Conservation (phyloP, 2,113 vertebrate species). For the Genyomyrus donnyi region DNA sequence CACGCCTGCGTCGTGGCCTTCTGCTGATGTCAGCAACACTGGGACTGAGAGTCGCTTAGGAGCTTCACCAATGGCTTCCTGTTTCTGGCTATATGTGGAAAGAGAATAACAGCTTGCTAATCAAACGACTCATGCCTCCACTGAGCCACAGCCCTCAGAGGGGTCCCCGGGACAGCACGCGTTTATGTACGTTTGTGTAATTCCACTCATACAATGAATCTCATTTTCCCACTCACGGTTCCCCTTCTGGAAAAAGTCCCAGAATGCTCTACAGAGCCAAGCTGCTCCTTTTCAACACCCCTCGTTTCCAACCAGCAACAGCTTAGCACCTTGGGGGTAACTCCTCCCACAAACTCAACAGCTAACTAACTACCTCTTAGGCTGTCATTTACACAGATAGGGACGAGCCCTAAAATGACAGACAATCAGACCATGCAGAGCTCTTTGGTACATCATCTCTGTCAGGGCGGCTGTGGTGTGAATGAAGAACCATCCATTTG, state of each 20-base stretch:
- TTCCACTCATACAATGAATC: not conserved
- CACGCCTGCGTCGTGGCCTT: not conserved
- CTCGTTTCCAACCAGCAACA: not conserved
- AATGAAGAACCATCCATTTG: not conserved
- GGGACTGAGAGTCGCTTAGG: not conserved
- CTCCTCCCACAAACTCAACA: not conserved
- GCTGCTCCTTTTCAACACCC: not conserved
- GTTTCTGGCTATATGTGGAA: not conserved
- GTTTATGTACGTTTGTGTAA: not conserved
- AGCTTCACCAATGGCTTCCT: not conserved
- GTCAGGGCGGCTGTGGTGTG: not conserved
- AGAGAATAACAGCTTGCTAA: not conserved
- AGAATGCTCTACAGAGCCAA: not conserved
- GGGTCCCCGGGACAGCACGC: not conserved
- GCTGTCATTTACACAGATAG: not conserved
- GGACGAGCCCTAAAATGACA: not conserved
- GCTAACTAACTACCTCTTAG: not conserved
- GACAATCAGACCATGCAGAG: not conserved
- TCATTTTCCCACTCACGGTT: not conserved
- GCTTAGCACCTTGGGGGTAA: not conserved
- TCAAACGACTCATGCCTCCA: not conserved
- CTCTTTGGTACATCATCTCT: not conserved
- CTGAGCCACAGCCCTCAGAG: not conserved
- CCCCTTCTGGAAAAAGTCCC: conserved; percentile 4
- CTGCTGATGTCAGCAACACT: not conserved